These are phyloP conservation scores for Bombus soroeensis DNA, from an alignment of 1,140 invertebrate genomes.

Conservation along the genomic window DNA sequence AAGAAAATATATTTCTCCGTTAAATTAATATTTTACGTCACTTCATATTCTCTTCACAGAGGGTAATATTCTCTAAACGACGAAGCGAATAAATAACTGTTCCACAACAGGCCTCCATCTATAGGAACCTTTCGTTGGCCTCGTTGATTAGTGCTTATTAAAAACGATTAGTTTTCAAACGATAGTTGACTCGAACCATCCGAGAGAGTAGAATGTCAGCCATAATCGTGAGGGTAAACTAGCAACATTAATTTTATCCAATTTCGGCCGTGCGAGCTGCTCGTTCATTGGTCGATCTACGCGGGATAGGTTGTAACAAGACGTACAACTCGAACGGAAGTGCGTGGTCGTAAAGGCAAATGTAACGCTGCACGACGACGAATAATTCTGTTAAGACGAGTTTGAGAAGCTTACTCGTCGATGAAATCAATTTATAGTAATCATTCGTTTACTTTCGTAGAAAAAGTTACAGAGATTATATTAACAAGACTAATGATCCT, in stretches of 20 bases:
- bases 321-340: conserved; percentile 38
- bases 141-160: conserved; percentile 40
- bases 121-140: neutral
- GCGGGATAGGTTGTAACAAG: neutral
- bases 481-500: too few relatives aligned
- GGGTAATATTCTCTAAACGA: neutral
- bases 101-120: neutral
- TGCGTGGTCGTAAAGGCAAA: conserved; percentile 18
- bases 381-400: neutral
- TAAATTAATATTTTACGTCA: neutral
- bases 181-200: neutral
- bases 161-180: conserved; percentile 47
- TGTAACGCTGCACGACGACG: neutral
- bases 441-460: too few relatives aligned
- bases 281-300: conserved; percentile 13
- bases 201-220: conserved; percentile 25
- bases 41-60: neutral
- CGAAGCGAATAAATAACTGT: conserved; percentile 3
- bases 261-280: conserved; percentile 20
- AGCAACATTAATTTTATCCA: conserved; percentile 47
- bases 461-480: too few relatives aligned
- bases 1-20: neutral
- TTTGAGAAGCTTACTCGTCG: neutral
- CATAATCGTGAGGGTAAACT: conserved; percentile 23
- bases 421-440: neutral